Evolutionary conservation across 2,797 vertebrate genomes (phyloP).

Genomic region (Chiloscyllium punctatum): DNA sequence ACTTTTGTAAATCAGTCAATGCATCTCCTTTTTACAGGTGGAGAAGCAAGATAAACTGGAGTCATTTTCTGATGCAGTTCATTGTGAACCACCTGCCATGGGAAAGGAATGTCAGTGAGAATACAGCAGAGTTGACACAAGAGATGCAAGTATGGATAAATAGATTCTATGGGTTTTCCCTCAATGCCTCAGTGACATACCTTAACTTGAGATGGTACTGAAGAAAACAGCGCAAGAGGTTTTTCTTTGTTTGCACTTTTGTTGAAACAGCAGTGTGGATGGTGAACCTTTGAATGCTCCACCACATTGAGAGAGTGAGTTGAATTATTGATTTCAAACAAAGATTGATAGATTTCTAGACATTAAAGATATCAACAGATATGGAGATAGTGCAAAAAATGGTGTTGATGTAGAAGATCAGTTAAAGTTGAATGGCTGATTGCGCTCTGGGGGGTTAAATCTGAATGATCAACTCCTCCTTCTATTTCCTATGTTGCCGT

Average conservation of each 20-base stretch:
- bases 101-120: neutral
- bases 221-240: neutral
- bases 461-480: too few relatives aligned
- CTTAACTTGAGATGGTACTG: neutral
- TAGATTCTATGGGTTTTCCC: neutral
- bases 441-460: too few relatives aligned
- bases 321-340: too few relatives aligned
- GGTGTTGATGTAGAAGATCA: too few relatives aligned
- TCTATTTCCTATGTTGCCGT: too few relatives aligned
- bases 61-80: neutral
- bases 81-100: neutral
- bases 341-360: too few relatives aligned
- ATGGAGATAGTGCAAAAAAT: too few relatives aligned
- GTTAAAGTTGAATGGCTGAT: too few relatives aligned
- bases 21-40: neutral
- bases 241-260: neutral
- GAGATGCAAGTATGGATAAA: neutral
- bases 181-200: neutral
- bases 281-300: neutral
- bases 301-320: too few relatives aligned
- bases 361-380: too few relatives aligned
- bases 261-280: neutral
- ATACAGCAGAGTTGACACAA: neutral
- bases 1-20: neutral
- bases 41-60: neutral